Percentiles rank a stretch among this genome's conserved stretches.
These are phyloP conservation scores for Cynopterus brachyotis DNA, from an alignment of 2,113 vertebrate genomes.

Conservation along the genomic window DNA sequence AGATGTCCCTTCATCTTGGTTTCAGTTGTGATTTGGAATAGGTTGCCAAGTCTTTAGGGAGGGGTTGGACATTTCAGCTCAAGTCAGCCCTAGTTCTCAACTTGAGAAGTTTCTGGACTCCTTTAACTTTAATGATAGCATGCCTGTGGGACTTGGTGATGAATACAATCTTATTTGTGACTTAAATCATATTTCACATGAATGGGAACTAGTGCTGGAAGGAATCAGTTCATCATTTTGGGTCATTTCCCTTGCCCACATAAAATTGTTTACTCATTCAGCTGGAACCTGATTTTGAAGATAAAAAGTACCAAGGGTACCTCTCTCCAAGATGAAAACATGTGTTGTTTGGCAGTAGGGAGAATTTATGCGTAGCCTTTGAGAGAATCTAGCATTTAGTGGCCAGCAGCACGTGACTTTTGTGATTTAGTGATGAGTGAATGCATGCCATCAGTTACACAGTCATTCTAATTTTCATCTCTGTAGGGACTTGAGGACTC, in stretches of 20 bases:
- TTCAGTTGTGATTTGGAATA: conserved; percentile 55
- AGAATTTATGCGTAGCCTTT: background rate
- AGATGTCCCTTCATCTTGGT: conserved; percentile 45
- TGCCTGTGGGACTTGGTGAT: background rate
- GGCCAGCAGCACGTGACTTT: background rate
- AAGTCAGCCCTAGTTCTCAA: conserved; percentile 13
- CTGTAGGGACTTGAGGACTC: background rate
- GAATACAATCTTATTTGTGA: conserved; percentile 42
- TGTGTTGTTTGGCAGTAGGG: background rate
- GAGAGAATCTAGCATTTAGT: conserved; percentile 20
- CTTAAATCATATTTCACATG: conserved; percentile 20
- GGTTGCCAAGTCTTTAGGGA: conserved; percentile 34
- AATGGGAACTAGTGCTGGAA: background rate
- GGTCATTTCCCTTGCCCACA: background rate
- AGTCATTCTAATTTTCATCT: background rate
- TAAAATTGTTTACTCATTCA: conserved; percentile 26
- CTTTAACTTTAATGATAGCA: background rate
- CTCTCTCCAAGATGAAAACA: background rate
- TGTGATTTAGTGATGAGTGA: background rate
- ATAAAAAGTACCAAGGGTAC: background rate
- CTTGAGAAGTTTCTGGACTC: conserved; percentile 20
- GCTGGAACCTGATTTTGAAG: background rate
- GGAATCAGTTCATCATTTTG: background rate
- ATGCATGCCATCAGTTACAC: background rate
- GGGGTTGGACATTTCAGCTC: conserved; percentile 32